phyloP scores from a whole-genome alignment of 2,797 vertebrate genomes.

The Sardinella longiceps region DNA sequence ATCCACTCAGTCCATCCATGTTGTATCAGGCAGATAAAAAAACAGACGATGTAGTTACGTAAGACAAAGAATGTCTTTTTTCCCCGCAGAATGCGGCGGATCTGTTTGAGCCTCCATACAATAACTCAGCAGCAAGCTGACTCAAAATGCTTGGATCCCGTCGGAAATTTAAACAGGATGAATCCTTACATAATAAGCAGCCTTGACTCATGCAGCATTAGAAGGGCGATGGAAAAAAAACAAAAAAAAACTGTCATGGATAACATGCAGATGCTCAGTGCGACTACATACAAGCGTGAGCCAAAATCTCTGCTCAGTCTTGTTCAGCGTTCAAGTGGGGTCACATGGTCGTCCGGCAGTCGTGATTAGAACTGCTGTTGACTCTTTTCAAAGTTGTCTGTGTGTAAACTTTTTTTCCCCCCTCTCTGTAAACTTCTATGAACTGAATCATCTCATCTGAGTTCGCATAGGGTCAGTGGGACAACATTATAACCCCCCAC shows the following conservation, averaged over 20 bases:
- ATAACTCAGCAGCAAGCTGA: not conserved
- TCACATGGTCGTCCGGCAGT: not conserved
- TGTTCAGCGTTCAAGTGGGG: not conserved
- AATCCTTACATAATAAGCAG: not conserved
- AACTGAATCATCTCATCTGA: not conserved
- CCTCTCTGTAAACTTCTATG: not conserved
- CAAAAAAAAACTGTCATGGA: not conserved
- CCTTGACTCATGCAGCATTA: conserved; percentile 1
- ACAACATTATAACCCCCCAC: not conserved
- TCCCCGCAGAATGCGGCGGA: not conserved
- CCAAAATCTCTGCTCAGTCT: not conserved
- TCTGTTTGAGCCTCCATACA: not conserved
- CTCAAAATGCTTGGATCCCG: not conserved
- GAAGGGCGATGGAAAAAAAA: not conserved
- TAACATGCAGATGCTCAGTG: not conserved
- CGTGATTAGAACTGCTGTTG: not conserved
- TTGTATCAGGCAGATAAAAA: not conserved
- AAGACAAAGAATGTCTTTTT: not conserved
- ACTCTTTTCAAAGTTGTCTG: not conserved
- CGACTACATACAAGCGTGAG: not conserved
- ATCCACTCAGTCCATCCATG: not conserved
- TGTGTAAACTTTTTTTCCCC: not conserved
- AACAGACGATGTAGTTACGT: not conserved
- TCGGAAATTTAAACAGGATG: not conserved
- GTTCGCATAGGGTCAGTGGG: not conserved